phyloP scores from a whole-genome alignment of 2,113 vertebrate species.

The Hippocampus abdominalis region DNA sequence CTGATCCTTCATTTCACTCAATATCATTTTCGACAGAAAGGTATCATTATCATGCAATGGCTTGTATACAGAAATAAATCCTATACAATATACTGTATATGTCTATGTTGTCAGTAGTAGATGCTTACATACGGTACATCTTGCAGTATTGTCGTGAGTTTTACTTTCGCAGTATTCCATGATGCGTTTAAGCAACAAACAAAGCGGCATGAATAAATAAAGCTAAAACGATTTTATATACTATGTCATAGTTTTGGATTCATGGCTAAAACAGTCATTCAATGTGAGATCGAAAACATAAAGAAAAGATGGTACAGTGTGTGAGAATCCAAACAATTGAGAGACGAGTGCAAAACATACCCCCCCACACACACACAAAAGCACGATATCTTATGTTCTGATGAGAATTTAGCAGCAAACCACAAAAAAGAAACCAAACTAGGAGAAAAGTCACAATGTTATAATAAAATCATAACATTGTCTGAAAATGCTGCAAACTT shows the following conservation, averaged over 20 bases:
- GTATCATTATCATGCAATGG: conserved; percentile 37
- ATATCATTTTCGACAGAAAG: background rate
- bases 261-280: background rate
- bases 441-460: background rate
- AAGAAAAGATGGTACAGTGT: background rate
- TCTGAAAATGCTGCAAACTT: background rate
- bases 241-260: background rate
- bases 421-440: background rate
- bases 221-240: background rate
- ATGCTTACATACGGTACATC: conserved; percentile 39
- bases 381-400: background rate
- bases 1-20: conserved; percentile 10
- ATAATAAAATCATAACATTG: background rate
- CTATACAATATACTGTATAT: conserved; percentile 38
- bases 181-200: conserved; percentile 37
- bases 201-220: conserved; percentile 10
- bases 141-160: conserved; percentile 23
- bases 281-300: background rate
- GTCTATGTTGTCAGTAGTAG: conserved; percentile 44
- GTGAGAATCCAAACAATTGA: background rate
- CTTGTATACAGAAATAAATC: conserved; percentile 53
- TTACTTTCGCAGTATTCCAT: conserved; percentile 21
- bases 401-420: background rate
- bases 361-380: background rate
- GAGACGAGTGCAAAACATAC: background rate